Conservation (phyloP, 1,140 invertebrate genomes). For the Pogonus chalceus region DNA sequence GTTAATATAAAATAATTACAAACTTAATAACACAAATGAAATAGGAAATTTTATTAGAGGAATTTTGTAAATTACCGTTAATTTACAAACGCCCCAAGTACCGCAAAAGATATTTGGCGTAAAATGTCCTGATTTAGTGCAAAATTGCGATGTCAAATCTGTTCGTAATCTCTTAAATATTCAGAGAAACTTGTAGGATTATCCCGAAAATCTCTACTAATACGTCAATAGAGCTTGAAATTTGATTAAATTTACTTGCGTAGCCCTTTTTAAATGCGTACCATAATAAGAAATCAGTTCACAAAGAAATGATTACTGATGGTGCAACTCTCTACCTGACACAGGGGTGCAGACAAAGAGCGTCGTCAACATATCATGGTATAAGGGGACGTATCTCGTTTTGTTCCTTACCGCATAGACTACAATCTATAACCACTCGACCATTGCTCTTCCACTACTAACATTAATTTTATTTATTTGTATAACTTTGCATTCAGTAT, state of each 20-base stretch:
- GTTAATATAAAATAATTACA: no score
- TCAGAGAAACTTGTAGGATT: constrained; percentile 18
- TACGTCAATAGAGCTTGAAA: constrained; percentile 32
- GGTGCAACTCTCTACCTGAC: neutral
- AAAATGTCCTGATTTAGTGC: neutral
- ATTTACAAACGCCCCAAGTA: no score
- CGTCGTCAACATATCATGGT: neutral
- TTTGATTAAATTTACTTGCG: constrained; percentile 31
- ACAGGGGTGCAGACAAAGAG: neutral
- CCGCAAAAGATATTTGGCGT: no score
- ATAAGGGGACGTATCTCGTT: neutral
- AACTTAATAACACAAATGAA: no score
- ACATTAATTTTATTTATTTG: no score
- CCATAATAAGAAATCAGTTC: neutral
- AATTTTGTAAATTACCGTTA: no score
- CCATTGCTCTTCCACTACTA: no score
- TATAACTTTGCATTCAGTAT: no score
- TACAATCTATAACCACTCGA: no score
- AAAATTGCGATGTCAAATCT: neutral
- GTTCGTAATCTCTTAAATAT: constrained; percentile 5
- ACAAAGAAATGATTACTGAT: neutral
- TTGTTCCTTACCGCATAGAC: neutral
- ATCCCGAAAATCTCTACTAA: constrained; percentile 30
- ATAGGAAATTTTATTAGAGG: no score
- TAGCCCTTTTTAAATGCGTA: constrained; percentile 21